Evolutionary conservation across 1,140 invertebrate genomes (phyloP), one percentile per base, ranked within the genome.

Genomic region (Euglossa dilemma): DNA sequence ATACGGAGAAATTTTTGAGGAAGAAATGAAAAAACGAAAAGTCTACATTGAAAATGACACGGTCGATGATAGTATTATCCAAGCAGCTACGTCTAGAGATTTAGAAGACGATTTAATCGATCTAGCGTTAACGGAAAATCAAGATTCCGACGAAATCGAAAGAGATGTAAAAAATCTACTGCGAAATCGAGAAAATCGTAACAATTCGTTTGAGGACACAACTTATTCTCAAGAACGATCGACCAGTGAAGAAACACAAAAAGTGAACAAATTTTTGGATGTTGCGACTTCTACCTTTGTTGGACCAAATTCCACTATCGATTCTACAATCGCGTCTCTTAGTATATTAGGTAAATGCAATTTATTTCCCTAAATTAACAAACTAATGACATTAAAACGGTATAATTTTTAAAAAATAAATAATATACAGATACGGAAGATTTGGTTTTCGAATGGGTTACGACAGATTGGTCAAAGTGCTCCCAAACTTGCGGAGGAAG

Each of bases 381-480:
- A 83, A 54, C 16, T 18, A 28, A 52, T 59, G 12, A 45, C 20
- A 85, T 20, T 54, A 23, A 56, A 20, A 45, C 7, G n/a, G 7
- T 47, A 69, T 8, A 8, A 6, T 16, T 67, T 36, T 25, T 56
- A 3, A 36, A 75, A 71, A 77, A 84, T 61, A 69, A 75, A 64
- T 59, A 50, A 57, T 70, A 28, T 57, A 45, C 77, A 75, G 94
- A 94, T 57, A 79, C 91, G 11, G 95, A 95, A 59, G 95, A 95
- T 79, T 93, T 96, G 80, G 95, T 96, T 89, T 98, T 97, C 91
- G 96, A 97, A 88, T 98, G 97, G 98, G 95, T 96, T 83, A 96
- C 97, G 11, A 96, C 97, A 2, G 96, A 97, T 47, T 98, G 98
- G 98, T 97, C 97, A 3, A 95, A 96, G 50, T 99, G 98, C 93